These are phyloP conservation scores for Dascyllus trimaculatus DNA, from an alignment of 2,113 vertebrate genomes.

Conservation along the genomic window DNA sequence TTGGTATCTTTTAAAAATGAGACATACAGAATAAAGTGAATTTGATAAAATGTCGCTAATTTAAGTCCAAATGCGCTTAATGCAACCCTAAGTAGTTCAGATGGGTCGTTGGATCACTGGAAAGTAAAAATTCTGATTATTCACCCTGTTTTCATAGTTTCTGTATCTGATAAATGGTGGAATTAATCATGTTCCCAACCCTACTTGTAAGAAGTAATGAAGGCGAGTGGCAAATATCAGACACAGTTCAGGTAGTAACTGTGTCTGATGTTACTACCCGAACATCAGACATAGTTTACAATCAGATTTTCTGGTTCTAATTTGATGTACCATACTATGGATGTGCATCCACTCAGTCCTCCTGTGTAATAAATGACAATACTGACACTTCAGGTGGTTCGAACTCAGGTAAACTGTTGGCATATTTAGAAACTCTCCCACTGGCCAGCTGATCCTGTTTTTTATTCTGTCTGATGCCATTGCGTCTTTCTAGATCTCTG, in stretches of 20 bases:
- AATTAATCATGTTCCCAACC: not conserved
- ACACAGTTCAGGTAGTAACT: too few relatives aligned
- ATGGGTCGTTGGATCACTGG: too few relatives aligned
- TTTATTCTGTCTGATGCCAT: not conserved
- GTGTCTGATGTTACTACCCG: too few relatives aligned
- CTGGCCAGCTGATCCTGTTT: not conserved
- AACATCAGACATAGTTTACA: too few relatives aligned
- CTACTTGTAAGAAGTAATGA: constrained; percentile 2
- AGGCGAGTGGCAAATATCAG: not conserved
- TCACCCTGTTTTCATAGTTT: too few relatives aligned
- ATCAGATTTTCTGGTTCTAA: not conserved
- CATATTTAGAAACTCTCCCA: not conserved
- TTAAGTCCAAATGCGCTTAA: too few relatives aligned
- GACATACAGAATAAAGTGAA: too few relatives aligned
- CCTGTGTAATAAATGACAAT: not conserved
- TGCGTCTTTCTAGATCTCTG: not conserved
- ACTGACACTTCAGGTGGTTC: not conserved
- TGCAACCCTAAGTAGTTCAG: too few relatives aligned
- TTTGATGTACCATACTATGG: not conserved
- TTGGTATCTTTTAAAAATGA: too few relatives aligned
- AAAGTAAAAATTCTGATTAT: too few relatives aligned
- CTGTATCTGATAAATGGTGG: too few relatives aligned
- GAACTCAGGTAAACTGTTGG: not conserved
- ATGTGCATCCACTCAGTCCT: not conserved
- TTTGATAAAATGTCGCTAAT: too few relatives aligned